Conservation (phyloP, 92 coral and sea anemone species). For the Epizoanthus ramosus region DNA sequence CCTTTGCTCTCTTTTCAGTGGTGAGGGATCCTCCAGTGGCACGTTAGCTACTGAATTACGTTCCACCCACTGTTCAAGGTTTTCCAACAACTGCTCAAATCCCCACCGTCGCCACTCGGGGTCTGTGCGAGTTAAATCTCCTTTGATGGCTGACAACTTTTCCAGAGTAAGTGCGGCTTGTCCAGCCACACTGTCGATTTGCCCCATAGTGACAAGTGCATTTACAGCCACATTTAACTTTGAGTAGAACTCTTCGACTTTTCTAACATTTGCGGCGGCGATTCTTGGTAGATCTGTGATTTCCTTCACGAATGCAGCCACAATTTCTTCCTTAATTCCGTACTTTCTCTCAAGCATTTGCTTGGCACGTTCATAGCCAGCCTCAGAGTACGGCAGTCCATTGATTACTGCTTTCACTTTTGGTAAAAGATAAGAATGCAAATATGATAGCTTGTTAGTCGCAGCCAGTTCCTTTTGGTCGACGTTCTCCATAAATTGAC, state of each 20-base stretch:
- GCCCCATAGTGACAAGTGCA: conserved; percentile 25
- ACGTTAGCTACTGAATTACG: neutral
- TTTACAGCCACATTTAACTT: conserved; percentile 22
- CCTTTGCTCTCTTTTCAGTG: conserved; percentile 4
- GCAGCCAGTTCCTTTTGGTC: conserved; percentile 13
- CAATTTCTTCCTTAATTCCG: conserved; percentile 30
- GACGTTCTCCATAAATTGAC: no score
- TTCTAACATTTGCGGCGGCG: neutral
- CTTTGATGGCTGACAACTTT: conserved; percentile 30
- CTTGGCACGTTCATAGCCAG: conserved; percentile 4
- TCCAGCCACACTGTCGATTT: conserved; percentile 29
- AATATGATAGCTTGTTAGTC: neutral
- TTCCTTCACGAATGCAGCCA: conserved; percentile 6
- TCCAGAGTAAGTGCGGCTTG: conserved; percentile 34
- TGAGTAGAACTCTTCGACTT: conserved; percentile 5
- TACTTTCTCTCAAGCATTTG: conserved; percentile 5
- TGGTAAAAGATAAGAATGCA: conserved; percentile 6
- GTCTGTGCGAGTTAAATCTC: conserved; percentile 33
- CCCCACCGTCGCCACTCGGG: conserved; percentile 42
- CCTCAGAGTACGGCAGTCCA: conserved; percentile 7
- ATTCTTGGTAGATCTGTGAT: conserved; percentile 10
- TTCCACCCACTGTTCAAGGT: conserved; percentile 25
- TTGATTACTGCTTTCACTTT: no score
- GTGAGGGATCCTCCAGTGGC: conserved; percentile 6
- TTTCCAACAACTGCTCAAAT: conserved; percentile 6